Evolutionary conservation across 2,797 vertebrate genomes (phyloP), one percentile per base, ranked within the genome.

Genomic region (Alcedo atthis): DNA sequence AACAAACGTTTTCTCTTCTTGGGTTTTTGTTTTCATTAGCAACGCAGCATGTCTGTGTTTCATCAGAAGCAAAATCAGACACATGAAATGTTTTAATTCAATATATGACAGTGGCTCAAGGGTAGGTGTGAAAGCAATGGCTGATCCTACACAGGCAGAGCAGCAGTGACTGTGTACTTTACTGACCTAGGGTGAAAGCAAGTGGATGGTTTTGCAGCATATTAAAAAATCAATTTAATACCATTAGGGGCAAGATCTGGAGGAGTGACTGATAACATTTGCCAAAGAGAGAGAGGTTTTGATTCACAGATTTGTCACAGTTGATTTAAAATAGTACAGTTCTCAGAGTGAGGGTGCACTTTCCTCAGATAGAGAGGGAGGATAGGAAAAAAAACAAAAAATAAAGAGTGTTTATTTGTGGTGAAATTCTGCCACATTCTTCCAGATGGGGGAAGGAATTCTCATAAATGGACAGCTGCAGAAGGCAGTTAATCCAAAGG

Each of bases 391-490:
- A 53, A 24, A 94, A 93, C 92, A 55, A 62, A 83, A 93, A 79
- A 78, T 19, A 25, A 73, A 87, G 62, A 3, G 35, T 69, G 67
- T 84, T 94, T 81, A 92, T 94, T 85, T 81, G 76, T 0, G 0
- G 83, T 93, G 95, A 91, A 94, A 91, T 91, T 77, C 77, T 95
- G 93, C 84, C 75, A 76, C 67, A 76, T 85, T 92, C 94, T 95
- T 93, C 85, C 84, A 94, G 51, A 73, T 83, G 85, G 92, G 87
- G 92, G 89, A 79, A 92, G 87, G 85, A 94, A 94, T 91, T 79
- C 92, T 76, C 85, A 75, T 28, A 70, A 95, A 94, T 89, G 46
- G 71, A 94, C 90, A 97, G 97, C 96, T 95, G 83, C 88, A 93
- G 87, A 89, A 93, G 66, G 80, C 53, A 78, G 77, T 81, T 91